Evolutionary conservation across 2,113 vertebrate species (phyloP).

Genomic region (Polypterus senegalus): DNA sequence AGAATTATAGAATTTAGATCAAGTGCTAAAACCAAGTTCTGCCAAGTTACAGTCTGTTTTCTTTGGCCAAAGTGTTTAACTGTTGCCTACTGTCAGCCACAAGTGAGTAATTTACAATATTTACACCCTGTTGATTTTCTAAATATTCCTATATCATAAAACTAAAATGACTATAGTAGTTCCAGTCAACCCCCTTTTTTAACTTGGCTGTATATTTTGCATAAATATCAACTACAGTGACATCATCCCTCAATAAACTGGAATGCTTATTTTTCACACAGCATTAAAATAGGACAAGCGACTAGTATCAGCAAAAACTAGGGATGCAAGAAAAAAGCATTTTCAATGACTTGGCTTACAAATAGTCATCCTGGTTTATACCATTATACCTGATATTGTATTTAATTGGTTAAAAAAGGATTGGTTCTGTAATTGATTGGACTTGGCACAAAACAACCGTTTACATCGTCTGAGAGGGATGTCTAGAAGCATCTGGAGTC

Average conservation of each 20-base stretch:
- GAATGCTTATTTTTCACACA: slow-evolving; percentile 1
- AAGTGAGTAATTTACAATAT: background rate
- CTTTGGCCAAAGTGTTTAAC: background rate
- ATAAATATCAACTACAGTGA: background rate
- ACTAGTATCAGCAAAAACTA: background rate
- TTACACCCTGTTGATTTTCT: background rate
- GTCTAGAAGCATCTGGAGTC: too few relatives aligned
- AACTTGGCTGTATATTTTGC: background rate
- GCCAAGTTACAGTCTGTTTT: background rate
- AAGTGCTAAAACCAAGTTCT: too few relatives aligned
- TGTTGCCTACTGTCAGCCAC: background rate
- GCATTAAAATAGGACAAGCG: background rate
- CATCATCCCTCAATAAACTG: background rate
- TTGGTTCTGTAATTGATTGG: too few relatives aligned
- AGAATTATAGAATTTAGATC: too few relatives aligned
- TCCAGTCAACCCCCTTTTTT: background rate
- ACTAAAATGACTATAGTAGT: background rate
- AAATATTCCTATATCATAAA: background rate
- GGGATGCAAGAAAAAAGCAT: too few relatives aligned
- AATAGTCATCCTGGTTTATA: too few relatives aligned
- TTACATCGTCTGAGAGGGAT: too few relatives aligned
- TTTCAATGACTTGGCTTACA: too few relatives aligned
- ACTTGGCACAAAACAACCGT: too few relatives aligned
- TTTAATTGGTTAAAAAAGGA: too few relatives aligned
- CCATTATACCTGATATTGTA: too few relatives aligned